These are phyloP conservation scores for Linnaemya vulpina DNA, from an alignment of 2,888 invertebrate genomes.

Conservation along the genomic window DNA sequence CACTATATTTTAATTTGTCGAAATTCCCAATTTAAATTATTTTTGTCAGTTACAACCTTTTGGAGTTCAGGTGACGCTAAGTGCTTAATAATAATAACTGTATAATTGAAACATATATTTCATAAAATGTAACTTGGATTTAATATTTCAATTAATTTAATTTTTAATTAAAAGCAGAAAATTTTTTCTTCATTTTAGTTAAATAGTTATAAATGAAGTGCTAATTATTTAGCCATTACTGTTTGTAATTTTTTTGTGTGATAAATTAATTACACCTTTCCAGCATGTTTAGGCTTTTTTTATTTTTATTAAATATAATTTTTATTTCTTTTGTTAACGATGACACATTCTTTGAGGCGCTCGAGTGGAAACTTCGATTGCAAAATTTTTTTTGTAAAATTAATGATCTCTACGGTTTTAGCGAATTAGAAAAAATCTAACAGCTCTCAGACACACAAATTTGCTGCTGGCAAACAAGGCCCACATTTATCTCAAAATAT, in stretches of 20 bases:
- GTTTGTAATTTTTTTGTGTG: neutral
- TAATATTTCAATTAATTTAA: too few relatives aligned
- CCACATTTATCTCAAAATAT: conserved; percentile 28
- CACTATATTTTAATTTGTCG: too few relatives aligned
- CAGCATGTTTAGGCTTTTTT: neutral
- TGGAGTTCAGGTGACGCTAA: too few relatives aligned
- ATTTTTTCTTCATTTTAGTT: too few relatives aligned
- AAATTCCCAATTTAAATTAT: too few relatives aligned
- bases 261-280: conserved; percentile 7
- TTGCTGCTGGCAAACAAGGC: conserved; percentile 2
- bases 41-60: too few relatives aligned
- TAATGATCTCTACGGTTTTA: conserved; percentile 42
- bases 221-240: conserved; percentile 9
- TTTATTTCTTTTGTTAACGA: conserved; percentile 3
- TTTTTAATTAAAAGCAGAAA: too few relatives aligned
- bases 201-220: neutral
- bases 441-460: neutral
- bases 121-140: too few relatives aligned
- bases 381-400: conserved; percentile 49
- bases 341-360: conserved; percentile 36
- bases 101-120: too few relatives aligned
- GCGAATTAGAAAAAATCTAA: conserved; percentile 60
- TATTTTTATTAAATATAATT: neutral
- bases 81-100: too few relatives aligned
- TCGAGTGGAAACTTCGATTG: conserved; percentile 15